These are phyloP conservation scores for Plestiodon gilberti DNA, from an alignment of 2,113 vertebrate species.

Conservation along the genomic window DNA sequence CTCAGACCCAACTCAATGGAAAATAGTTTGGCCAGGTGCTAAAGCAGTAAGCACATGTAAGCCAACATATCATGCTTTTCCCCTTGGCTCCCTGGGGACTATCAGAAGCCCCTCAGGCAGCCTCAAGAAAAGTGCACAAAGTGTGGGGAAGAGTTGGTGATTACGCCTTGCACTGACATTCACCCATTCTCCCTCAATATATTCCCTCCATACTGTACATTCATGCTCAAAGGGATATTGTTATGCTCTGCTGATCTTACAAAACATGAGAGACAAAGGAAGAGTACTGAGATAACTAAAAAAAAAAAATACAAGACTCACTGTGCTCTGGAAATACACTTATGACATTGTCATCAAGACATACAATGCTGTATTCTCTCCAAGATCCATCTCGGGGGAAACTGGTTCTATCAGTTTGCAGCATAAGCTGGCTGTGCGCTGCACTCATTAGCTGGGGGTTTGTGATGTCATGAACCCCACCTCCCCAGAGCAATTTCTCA, in stretches of 20 bases:
- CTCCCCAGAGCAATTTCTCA: no score
- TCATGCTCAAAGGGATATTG: not conserved
- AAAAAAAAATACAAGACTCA: not conserved
- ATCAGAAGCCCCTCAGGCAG: not conserved
- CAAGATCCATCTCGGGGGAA: not conserved
- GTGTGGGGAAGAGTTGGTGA: not conserved
- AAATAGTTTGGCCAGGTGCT: not conserved
- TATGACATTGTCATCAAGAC: not conserved
- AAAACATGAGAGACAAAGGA: not conserved
- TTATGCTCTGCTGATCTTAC: not conserved
- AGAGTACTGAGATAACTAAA: not conserved
- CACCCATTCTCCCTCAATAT: not conserved
- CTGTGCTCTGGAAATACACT: not conserved
- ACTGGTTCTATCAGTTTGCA: not conserved
- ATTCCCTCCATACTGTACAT: not conserved
- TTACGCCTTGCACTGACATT: not conserved
- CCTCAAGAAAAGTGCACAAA: not conserved
- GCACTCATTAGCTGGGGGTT: not conserved
- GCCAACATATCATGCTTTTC: not conserved
- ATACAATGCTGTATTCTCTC: not conserved
- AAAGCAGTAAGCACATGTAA: not conserved
- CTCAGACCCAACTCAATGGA: not conserved
- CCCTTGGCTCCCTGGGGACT: no score
- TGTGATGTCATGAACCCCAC: not conserved
- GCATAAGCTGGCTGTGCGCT: not conserved